Evolutionary conservation across 2,888 invertebrate genomes (phyloP).

Genomic region (Apotomis turbidana): DNA sequence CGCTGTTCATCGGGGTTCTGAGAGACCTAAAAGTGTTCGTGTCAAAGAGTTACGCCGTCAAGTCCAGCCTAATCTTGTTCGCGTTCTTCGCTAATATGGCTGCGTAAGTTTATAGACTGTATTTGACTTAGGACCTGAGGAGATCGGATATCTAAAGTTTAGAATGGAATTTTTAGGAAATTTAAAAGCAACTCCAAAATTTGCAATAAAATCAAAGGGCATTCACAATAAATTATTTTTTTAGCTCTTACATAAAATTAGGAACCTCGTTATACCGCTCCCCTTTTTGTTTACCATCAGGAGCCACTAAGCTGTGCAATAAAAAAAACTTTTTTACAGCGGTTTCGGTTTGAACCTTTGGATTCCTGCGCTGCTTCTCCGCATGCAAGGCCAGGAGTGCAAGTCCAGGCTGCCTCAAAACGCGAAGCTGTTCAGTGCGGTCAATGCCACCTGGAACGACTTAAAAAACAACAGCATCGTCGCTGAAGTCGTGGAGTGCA

Average conservation of each 20-base stretch:
- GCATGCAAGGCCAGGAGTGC: constrained; percentile 74
- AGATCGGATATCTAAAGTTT: no score
- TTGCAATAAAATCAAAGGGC: no score
- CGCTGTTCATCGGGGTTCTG: constrained; percentile 68
- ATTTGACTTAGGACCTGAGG: background rate
- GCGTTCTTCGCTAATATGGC: constrained; percentile 80
- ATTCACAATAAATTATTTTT: no score
- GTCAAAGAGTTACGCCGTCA: constrained; percentile 70
- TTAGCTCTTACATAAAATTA: no score
- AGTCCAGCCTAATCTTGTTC: constrained; percentile 72
- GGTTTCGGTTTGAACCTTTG: constrained; percentile 89
- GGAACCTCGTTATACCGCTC: no score
- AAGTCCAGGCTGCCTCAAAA: constrained; percentile 64
- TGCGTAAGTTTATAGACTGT: constrained; percentile 64
- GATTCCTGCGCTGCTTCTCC: constrained; percentile 90
- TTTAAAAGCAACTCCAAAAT: no score
- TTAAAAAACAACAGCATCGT: constrained; percentile 20
- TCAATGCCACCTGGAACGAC: constrained; percentile 67
- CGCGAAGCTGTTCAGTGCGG: constrained; percentile 61
- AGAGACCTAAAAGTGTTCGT: constrained; percentile 72
- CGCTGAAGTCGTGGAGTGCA: constrained; percentile 29
- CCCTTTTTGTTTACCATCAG: no score
- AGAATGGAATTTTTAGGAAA: no score
- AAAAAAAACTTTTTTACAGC: constrained; percentile 64
- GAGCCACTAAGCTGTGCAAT: no score